phyloP scores from a whole-genome alignment of 1,140 invertebrate genomes.

The Samia ricini region DNA sequence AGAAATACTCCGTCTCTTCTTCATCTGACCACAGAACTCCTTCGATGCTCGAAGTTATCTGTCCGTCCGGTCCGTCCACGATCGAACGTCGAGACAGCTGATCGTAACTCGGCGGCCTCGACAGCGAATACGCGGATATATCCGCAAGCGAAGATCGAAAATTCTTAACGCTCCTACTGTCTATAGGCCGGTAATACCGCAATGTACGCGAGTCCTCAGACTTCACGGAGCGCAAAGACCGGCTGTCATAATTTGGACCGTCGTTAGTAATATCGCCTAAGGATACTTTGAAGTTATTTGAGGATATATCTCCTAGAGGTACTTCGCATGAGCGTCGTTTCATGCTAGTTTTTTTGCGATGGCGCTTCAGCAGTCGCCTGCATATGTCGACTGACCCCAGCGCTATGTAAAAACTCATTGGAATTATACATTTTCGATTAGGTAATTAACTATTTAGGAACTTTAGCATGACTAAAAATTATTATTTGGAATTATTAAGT shows the following conservation, averaged over 20 bases:
- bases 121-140: constrained; percentile 53
- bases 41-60: constrained; percentile 73
- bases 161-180: constrained; percentile 66
- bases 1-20: constrained; percentile 75
- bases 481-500: neutral
- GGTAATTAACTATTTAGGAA: constrained; percentile 55
- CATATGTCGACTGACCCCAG: constrained; percentile 70
- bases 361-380: constrained; percentile 65
- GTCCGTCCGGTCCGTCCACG: constrained; percentile 51
- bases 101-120: constrained; percentile 65
- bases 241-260: constrained; percentile 53
- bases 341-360: constrained; percentile 68
- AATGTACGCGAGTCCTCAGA: constrained; percentile 57
- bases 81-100: constrained; percentile 61
- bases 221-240: constrained; percentile 55
- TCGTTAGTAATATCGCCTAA: constrained; percentile 59
- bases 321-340: constrained; percentile 68
- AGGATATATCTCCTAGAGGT: constrained; percentile 65
- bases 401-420: constrained; percentile 68
- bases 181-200: constrained; percentile 61
- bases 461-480: neutral
- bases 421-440: constrained; percentile 68
- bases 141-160: constrained; percentile 63
- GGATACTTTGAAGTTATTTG: constrained; percentile 69
- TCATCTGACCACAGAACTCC: constrained; percentile 76